Base-by-base conservation (phyloP, 2,113 vertebrate species). In the Pseudopipra pipra region DNA sequence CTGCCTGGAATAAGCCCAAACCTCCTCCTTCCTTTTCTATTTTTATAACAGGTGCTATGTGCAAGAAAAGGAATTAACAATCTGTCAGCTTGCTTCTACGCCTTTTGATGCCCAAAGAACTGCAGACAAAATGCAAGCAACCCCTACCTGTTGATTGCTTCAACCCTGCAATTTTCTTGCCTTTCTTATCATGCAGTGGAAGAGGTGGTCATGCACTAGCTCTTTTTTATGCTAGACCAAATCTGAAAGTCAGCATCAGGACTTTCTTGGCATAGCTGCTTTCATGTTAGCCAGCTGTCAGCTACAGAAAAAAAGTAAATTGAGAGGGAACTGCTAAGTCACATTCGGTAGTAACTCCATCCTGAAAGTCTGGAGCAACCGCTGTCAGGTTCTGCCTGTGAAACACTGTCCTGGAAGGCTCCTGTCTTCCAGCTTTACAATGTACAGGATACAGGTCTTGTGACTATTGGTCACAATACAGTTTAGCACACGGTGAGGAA, bases 1-100 rank as follows among this genome's bases (percentile, higher is more conserved):
- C 95, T 96, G 90, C 72, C 82, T 95, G 85, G 88, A 95, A 90
- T 49, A 84, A 92, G 31, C 33, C 76, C 88, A 96, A 95, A 68
- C 90, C 93, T 88, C 95, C 80, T 65, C 63, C 83, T 92, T 68
- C 46, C 47, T 72, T 76, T 78, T 82, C 83, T 93, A 88, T 89
- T 95, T 94, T 94, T 87, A 30, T 59, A 41, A 44, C 0, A 4
- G 44, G 90, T 86, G 75, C 63, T 85, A 83, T 74, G 46, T 56
- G 39, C 51, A 90, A 78, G 85, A 88, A 94, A 74, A 80, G n/a
- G 52, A 90, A 95, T 92, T 86, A 88, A 59, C 72, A 73, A 96
- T 74, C 92, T 78, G 92, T 75, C 79, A 87, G 0, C 49, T 68
- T 58, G 13, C 23, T 81, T 94, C 63, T 75, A 41, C 1, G 73